Percentiles rank a stretch among this genome's conserved stretches.
Conservation (phyloP, 2,888 invertebrate genomes). For the Eristalis pertinax region DNA sequence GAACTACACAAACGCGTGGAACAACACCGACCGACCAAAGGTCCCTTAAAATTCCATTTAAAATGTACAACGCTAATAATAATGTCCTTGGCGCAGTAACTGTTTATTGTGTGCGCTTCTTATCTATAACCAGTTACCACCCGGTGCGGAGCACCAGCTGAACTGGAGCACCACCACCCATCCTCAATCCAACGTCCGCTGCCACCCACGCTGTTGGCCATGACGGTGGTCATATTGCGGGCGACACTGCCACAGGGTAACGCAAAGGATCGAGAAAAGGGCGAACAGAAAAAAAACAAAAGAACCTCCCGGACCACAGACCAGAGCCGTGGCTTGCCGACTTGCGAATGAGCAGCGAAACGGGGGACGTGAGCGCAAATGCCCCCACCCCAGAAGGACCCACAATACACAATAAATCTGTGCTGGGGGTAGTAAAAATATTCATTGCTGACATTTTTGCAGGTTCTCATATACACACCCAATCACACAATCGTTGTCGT, state of each 20-base stretch:
- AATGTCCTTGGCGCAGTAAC: conserved; percentile 67
- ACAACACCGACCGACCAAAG: conserved; percentile 24
- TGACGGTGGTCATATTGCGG: neutral
- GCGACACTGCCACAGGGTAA: neutral
- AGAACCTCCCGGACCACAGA: neutral
- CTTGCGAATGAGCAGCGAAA: conserved; percentile 46
- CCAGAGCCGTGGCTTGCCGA: conserved; percentile 34
- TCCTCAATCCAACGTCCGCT: neutral
- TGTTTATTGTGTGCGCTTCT: conserved; percentile 67
- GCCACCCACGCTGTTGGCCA: neutral
- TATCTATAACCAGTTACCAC: conserved; percentile 58
- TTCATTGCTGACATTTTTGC: conserved; percentile 57
- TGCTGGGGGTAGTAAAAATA: conserved; percentile 51
- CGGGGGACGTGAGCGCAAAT: neutral
- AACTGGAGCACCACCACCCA: neutral
- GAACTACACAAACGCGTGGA: neutral
- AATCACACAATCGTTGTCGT: neutral
- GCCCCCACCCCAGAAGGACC: conserved; percentile 22
- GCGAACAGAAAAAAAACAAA: neutral
- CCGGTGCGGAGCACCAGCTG: no score
- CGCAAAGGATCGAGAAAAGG: neutral
- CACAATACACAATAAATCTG: conserved; percentile 62
- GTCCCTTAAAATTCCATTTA: conserved; percentile 69
- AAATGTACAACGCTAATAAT: conserved; percentile 72
- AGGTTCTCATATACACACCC: neutral